Evolutionary conservation across 2,888 invertebrate species (phyloP).

Genomic region (Trissolcus japonicus): DNA sequence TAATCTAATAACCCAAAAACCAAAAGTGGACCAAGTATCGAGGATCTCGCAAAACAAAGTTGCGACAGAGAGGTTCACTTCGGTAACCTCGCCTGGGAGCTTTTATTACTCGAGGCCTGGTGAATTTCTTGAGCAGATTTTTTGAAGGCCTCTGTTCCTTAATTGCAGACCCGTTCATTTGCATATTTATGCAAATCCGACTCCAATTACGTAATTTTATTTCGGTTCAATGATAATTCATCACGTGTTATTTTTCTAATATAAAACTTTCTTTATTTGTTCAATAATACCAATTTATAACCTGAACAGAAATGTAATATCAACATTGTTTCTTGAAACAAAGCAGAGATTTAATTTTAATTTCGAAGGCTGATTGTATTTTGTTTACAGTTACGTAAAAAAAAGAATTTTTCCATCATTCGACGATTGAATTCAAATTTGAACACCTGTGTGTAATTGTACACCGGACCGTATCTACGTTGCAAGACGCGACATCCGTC

Average conservation of each 20-base stretch:
- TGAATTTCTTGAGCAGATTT: constrained; percentile 48
- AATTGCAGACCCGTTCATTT: constrained; percentile 63
- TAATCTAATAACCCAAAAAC: constrained; percentile 22
- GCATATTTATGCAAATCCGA: constrained; percentile 66
- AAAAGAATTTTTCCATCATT: too few species aligned
- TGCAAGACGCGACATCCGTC: constrained; percentile 54
- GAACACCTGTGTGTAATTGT: constrained; percentile 36
- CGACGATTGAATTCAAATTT: constrained; percentile 2
- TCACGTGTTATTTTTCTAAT: constrained; percentile 10
- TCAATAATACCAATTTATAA: too few species aligned
- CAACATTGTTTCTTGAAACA: too few species aligned
- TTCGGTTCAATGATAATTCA: constrained; percentile 34
- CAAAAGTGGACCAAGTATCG: constrained; percentile 44
- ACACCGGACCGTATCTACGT: constrained; percentile 24
- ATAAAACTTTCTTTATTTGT: too few species aligned
- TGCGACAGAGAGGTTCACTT: constrained; percentile 28
- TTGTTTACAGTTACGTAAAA: too few species aligned
- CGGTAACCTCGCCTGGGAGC: constrained; percentile 17
- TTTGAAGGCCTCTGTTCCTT: constrained; percentile 54
- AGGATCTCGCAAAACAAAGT: constrained; percentile 29
- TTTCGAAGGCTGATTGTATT: too few species aligned
- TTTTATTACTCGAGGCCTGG: constrained; percentile 52
- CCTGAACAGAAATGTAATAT: too few species aligned
- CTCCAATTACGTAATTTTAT: constrained; percentile 59
- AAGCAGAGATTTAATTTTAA: too few species aligned